Conservation (phyloP, 2,113 vertebrate genomes). For the Plectropomus leopardus region DNA sequence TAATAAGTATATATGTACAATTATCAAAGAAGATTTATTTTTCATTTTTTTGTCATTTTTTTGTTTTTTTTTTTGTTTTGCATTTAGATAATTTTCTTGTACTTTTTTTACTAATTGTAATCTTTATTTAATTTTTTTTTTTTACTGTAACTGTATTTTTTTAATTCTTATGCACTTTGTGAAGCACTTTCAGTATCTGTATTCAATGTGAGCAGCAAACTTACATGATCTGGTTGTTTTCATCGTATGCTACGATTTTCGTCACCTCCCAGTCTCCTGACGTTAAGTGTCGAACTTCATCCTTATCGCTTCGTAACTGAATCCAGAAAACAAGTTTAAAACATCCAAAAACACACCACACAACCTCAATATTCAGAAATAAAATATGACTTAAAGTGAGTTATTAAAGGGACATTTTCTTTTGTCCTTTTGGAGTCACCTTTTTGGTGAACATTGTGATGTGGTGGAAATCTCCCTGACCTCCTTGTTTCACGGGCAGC, state of each 20-base stretch:
- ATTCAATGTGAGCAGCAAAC: slow-evolving; percentile 47
- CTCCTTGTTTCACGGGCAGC: slow-evolving; percentile 94
- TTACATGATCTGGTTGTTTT: slow-evolving; percentile 91
- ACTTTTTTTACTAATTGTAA: no score
- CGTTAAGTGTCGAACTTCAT: slow-evolving; percentile 91
- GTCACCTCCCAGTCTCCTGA: slow-evolving; percentile 98
- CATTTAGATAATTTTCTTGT: no score
- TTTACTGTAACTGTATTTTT: no score
- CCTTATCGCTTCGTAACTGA: slow-evolving; percentile 84
- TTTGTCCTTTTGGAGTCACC: slow-evolving; percentile 79
- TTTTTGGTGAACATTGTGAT: slow-evolving; percentile 93
- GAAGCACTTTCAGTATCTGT: no score
- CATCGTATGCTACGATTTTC: slow-evolving; percentile 91
- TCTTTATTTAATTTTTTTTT: no score
- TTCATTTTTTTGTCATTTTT: no score
- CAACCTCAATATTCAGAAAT: no score
- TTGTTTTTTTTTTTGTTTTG: no score
- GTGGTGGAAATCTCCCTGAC: slow-evolving; percentile 95
- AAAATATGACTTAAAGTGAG: background rate
- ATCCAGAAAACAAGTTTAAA: background rate
- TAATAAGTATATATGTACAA: no score
- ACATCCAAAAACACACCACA: background rate
- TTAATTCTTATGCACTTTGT: no score
- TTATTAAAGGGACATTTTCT: background rate
- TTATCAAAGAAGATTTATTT: no score